These are phyloP conservation scores for Ptycholaimellus sp. DNA, from an alignment of 2,888 invertebrate species.

Conservation along the genomic window DNA sequence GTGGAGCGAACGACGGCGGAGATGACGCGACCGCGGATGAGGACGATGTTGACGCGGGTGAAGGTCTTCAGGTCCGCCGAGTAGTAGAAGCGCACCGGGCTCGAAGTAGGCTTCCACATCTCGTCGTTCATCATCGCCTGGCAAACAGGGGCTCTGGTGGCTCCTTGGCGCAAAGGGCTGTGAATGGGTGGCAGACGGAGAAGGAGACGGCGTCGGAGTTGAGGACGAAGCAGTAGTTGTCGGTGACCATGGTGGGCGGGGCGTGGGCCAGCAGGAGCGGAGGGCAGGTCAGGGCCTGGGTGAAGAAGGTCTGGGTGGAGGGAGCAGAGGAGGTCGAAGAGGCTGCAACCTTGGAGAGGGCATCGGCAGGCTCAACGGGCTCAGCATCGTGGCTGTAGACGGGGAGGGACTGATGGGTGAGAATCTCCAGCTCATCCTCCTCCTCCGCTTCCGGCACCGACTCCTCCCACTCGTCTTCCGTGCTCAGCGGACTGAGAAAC, in stretches of 20 bases:
- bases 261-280: slow-evolving; percentile 4
- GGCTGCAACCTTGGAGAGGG: too few species aligned
- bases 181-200: not conserved
- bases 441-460: too few species aligned
- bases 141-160: too few species aligned
- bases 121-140: slow-evolving; percentile 5
- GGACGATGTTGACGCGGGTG: slow-evolving; percentile 9
- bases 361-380: too few species aligned
- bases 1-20: not conserved
- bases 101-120: slow-evolving; percentile 18
- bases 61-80: slow-evolving; percentile 15
- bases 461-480: too few species aligned
- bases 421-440: too few species aligned
- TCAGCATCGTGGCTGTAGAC: too few species aligned
- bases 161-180: slow-evolving; percentile 6
- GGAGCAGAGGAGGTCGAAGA: too few species aligned
- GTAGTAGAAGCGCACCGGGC: slow-evolving; percentile 16
- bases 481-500: too few species aligned
- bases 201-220: slow-evolving; percentile 11
- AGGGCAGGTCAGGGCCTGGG: too few species aligned
- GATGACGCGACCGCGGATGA: not conserved
- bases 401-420: too few species aligned
- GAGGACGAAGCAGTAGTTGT: slow-evolving; percentile 17
- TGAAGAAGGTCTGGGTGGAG: too few species aligned
- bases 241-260: slow-evolving; percentile 14